phyloP scores from a whole-genome alignment of 2,113 vertebrate species.

The Camelus bactrianus region DNA sequence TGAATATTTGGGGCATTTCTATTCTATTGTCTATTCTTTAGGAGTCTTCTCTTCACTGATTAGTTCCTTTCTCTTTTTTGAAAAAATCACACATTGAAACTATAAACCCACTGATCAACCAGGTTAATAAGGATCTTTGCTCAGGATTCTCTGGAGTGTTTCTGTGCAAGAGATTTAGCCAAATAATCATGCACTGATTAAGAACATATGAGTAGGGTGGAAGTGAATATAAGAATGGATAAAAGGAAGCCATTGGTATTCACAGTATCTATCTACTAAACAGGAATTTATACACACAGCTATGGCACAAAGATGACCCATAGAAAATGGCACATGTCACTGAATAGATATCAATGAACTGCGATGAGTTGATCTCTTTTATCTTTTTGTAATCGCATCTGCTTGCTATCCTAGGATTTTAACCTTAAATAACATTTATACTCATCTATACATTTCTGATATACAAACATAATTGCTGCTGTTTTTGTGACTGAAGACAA shows the following conservation, averaged over 20 bases:
- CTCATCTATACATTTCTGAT: background rate
- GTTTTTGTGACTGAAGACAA: background rate
- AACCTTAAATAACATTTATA: background rate
- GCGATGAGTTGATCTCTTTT: background rate
- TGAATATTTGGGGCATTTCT: constrained; percentile 5
- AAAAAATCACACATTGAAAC: background rate
- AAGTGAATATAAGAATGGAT: background rate
- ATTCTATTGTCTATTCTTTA: background rate
- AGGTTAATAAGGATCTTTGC: background rate
- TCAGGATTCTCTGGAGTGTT: background rate
- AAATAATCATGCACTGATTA: background rate
- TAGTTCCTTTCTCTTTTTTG: background rate
- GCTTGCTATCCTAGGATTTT: background rate
- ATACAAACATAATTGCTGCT: background rate
- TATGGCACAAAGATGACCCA: background rate
- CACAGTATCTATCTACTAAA: background rate
- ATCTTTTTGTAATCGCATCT: background rate
- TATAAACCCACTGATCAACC: background rate
- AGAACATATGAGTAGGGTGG: background rate
- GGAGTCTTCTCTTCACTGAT: background rate
- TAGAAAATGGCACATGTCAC: background rate
- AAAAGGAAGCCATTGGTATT: background rate
- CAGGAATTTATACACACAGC: background rate
- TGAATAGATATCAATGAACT: background rate
- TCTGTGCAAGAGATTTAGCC: background rate